phyloP scores from a whole-genome alignment of 1,140 invertebrate genomes.

The Drosophila lowei region DNA sequence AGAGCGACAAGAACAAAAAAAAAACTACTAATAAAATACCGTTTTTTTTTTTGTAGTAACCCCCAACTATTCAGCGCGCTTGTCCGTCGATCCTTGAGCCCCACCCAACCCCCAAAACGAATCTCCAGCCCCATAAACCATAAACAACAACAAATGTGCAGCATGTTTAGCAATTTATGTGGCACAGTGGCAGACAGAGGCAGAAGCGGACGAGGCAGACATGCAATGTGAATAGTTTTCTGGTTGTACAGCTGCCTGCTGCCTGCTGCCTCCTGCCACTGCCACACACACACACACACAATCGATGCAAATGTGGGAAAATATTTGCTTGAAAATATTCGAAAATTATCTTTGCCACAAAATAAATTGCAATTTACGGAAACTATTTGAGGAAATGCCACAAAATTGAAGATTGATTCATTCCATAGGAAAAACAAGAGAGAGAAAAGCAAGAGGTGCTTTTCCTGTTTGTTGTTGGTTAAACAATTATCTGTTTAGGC shows the following conservation, averaged over 20 bases:
- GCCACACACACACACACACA: constrained; percentile 7
- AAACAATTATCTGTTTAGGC: constrained; percentile 25
- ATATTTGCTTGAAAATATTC: constrained; percentile 44
- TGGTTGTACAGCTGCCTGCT: constrained; percentile 23
- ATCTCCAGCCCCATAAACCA: constrained; percentile 23
- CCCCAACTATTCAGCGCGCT: not conserved
- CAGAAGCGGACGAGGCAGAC: constrained; percentile 17
- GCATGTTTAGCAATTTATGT: constrained; percentile 57
- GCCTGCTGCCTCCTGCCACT: not conserved
- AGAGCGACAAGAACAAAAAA: constrained; percentile 4
- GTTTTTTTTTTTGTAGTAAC: not conserved
- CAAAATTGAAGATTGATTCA: constrained; percentile 16
- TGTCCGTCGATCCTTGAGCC: not conserved
- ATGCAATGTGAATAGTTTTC: constrained; percentile 61
- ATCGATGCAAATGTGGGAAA: constrained; percentile 66
- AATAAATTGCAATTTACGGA: constrained; percentile 34
- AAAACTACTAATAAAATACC: not conserved
- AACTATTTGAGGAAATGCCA: constrained; percentile 22
- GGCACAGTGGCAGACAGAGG: constrained; percentile 36
- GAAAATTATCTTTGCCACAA: constrained; percentile 37
- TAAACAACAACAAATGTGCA: constrained; percentile 42
- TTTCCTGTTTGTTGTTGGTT: constrained; percentile 22
- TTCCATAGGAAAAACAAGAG: not conserved
- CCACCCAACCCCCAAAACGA: constrained; percentile 1
- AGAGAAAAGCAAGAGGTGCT: constrained; percentile 5